Base-by-base conservation (phyloP, 2,113 vertebrate species). In the Tenrec ecaudatus region DNA sequence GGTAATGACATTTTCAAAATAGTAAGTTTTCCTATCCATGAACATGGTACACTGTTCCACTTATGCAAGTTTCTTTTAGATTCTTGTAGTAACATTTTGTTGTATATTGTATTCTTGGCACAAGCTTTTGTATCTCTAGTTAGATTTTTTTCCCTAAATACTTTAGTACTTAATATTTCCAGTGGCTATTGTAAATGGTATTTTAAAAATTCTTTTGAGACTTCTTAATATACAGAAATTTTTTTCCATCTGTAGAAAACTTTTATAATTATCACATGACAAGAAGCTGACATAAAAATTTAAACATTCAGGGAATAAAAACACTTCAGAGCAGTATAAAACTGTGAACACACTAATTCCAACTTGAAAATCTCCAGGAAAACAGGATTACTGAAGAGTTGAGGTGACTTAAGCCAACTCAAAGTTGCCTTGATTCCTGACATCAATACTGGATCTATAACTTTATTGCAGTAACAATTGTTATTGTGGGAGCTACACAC, bases 391-490 rank as follows among this genome's bases (percentile, higher is more conserved):
- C 40, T 17, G 0, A 82, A 88, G 7, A 10, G 64, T 16, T 43
- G 31, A 88, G 27, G 77, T 53, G 53, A 89, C 73, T 95, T 89
- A 92, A 84, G 58, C 22, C 79, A 90, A 77, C 81, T 95, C 33
- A 93, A 86, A 80, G 43, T 75, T 93, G 76, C 23, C 15, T 82
- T 38, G 23, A 93, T 94, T 15, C 62, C 87, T 73, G 87, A 96
- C 73, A 96, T 88, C 43, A 94, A 68, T 33, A 83, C 15, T 88
- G 62, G 7, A 80, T 94, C 97, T 97, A 97, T 95, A 97, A 94
- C 97, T 97, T 98, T 98, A 98, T 98, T 97, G 98, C 94, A 97
- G 95, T 93, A 95, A 93, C 58, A 95, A 95, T 84, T 92, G 91
- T 95, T 94, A 92, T 71, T 88, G 96, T 88, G 69, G 92, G 86